Evolutionary conservation across 2,888 invertebrate species (phyloP), one percentile per base, ranked within the genome.

Genomic region (Polymixis lichenea): DNA sequence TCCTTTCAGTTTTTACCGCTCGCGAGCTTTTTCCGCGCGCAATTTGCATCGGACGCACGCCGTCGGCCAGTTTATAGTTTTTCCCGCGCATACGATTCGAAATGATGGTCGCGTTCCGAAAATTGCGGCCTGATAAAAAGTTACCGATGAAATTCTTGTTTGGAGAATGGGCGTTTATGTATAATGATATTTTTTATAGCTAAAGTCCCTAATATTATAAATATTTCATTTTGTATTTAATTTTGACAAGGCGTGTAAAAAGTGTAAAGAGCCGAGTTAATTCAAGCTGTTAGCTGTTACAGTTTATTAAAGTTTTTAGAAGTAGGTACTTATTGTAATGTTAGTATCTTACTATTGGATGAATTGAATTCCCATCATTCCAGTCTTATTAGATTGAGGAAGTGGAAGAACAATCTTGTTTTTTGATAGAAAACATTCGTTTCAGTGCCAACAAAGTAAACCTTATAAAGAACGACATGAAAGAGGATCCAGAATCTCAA

Each of bases 21-120:
- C 84, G 84, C 74, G 85, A 87, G 89, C 93, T 95, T 95, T 95
- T 95, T 94, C 94, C 93, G 91, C 90, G 87, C 88, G 91, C 90
- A 93, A 96, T 96, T 96, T 96, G 95, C 96, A 96, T 96, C 92
- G 91, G 90, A 88, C 90, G 89, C 87, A 87, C 90, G 91, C 87
- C 90, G 90, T 87, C 92, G 90, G 92, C 93, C 95, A 94, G 95
- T 93, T 94, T 94, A 86, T 88, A 93, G 94, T 94, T 95, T 94
- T 95, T 95, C 94, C 93, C 92, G 92, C 92, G 90, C 89, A 81
- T 86, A 82, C 88, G 87, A 88, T 89, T 90, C 90, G 88, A 92
- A 92, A 93, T 93, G 90, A 92, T 90, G 89, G 90, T 90, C 90
- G 94, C 93, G 93, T 92, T 94, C 94, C 93, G 91, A 93, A 94